Base-by-base conservation (phyloP, 2,797 vertebrate species). In the Spea hammondii region DNA sequence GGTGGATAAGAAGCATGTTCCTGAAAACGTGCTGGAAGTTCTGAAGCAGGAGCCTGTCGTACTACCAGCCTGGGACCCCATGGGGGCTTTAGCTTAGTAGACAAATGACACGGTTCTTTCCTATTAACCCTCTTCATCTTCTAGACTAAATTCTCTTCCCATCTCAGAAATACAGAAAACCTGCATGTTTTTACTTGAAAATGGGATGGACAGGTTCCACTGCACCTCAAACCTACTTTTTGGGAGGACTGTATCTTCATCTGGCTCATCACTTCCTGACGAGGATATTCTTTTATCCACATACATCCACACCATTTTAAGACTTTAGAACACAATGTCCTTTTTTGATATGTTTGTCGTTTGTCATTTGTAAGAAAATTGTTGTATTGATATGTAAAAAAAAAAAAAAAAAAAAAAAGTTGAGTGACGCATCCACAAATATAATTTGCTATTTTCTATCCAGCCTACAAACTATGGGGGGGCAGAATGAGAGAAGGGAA, bases 61-160 rank as follows among this genome's bases (percentile, higher is more conserved):
- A 80, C 92, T 99, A 87, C 97, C 97, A 11, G 97, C 98, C 12
- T 99, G 98, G 98, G 98, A 99, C 85, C 98, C 98, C 55, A 99
- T 99, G 97, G 98, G 98, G 78, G 90, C 97, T 47, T 85, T 99
- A 83, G 98, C 98, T 46, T 93, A 96, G 86, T 91, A 88, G 91
- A 68, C 8, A 48, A 8, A 3, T n/a, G 73, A 45, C 66, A 62
- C 7, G 11, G 13, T 62, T 50, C 1, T 12, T 66, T 64, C 11
- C 78, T 44, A 80, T 72, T 86, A 70, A 80, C 85, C 83, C 65
- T 72, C 75, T 47, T 49, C 70, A 65, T 75, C 75, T 74, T 77
- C 48, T 65, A 73, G 57, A 77, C 57, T 72, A 70, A 55, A 54
- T 73, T 55, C 83, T 83, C 85, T 86, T 83, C 84, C 82, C 85